Evolutionary conservation across 53 echinoderm and acorn worm genomes (phyloP).

Genomic region (Stichopus horrens): DNA sequence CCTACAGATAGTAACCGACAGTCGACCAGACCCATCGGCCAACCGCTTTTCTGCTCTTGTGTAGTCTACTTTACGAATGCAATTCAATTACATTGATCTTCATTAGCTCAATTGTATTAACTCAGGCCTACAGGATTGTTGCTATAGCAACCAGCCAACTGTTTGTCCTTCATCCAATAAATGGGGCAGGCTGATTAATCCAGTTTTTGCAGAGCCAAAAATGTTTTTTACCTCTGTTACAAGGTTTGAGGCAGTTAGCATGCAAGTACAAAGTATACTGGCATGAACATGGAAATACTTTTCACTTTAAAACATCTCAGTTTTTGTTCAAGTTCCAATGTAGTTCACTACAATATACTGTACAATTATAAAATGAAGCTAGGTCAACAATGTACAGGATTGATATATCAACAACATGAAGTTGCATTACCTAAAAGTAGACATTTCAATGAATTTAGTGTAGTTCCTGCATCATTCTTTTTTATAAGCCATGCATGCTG

Average conservation of each 20-base stretch:
- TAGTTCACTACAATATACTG: too few species aligned
- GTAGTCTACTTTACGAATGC: background rate
- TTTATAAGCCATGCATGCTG: too few species aligned
- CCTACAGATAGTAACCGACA: too few species aligned
- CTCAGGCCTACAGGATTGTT: slow-evolving; percentile 20
- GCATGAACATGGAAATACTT: background rate
- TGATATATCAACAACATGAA: too few species aligned
- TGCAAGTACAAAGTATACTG: background rate
- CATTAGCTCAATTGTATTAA: slow-evolving; percentile 39
- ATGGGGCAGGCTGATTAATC: slow-evolving; percentile 37
- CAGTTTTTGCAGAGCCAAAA: slow-evolving; percentile 11
- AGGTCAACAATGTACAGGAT: too few species aligned
- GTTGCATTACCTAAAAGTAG: too few species aligned
- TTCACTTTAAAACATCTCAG: too few species aligned
- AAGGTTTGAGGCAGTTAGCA: background rate
- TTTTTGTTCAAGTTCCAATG: too few species aligned
- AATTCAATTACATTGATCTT: slow-evolving; percentile 41
- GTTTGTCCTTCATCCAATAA: slow-evolving; percentile 41
- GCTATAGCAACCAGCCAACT: slow-evolving; percentile 30
- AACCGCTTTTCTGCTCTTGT: background rate
- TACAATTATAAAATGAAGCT: too few species aligned
- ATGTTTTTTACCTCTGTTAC: background rate
- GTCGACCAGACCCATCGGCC: too few species aligned
- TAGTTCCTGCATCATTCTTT: too few species aligned
- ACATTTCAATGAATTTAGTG: too few species aligned